Evolutionary conservation across 2,888 invertebrate genomes (phyloP), one percentile per base, ranked within the genome.

Genomic region (Apotomis betuletana): DNA sequence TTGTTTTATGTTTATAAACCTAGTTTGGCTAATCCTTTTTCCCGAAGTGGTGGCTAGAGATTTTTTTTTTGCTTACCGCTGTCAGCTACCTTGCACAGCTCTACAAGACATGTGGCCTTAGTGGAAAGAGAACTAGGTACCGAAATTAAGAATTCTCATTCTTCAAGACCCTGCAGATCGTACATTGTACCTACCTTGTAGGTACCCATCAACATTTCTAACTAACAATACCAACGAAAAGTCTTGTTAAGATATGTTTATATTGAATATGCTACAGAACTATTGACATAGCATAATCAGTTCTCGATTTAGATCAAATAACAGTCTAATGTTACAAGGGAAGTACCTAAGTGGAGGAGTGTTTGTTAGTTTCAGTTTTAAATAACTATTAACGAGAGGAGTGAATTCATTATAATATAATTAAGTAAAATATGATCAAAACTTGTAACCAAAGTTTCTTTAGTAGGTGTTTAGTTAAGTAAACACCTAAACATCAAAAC

Each of bases 221-320:
- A 38, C 60, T 67, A 68, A 60, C 49, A 49, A 12, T 38, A 55
- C 49, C 15, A 70, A 67, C 60, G 6, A 38, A 67, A 65, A 70
- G 67, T 70, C 70, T 70, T 70, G 60, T 61, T 49, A 67, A 70
- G 70, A 70, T 70, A 70, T 70, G 70, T 70, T 70, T 49, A 49
- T 51, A 60, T 13, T 41, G 65, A 70, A 55, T 65, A 70, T 61
- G 65, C 65, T 70, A 70, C 58, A 38, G 64, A 65, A 61, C 60
- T 65, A 60, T 58, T 58, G 58, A 57, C 55, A 70, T 69, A 71
- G 67, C 65, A 55, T 71, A 71, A 71, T 65, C 60, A 67, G 70
- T 61, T 65, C 60, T 67, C 67, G 61, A 67, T 67, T 67, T 61
- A 67, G 70, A 71, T 71, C 46, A 61, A 71, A 71, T 51, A 61